Conservation (phyloP, 2,888 invertebrate species). For the Trypoxylon attenuatum region DNA sequence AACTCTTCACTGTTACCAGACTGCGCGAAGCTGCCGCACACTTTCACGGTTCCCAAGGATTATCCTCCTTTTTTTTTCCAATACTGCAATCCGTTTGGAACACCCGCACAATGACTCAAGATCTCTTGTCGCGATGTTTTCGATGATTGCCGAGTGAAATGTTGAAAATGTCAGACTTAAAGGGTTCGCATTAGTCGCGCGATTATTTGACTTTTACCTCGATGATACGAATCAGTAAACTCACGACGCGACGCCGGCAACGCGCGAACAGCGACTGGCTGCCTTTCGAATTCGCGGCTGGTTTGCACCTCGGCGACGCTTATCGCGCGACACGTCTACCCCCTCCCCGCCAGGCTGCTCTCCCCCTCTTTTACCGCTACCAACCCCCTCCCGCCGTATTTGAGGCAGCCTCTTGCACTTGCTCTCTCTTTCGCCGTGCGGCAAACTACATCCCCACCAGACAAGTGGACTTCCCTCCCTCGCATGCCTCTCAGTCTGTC, state of each 20-base stretch:
- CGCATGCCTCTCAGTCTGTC: slow-evolving; percentile 39
- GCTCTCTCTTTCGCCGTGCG: slow-evolving; percentile 8
- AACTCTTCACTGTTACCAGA: slow-evolving; percentile 18
- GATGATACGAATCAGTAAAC: slow-evolving; percentile 17
- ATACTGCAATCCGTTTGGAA: too few relatives aligned
- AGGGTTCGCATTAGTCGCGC: neutral
- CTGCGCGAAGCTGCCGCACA: neutral
- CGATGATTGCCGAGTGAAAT: neutral
- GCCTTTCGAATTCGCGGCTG: slow-evolving; percentile 71
- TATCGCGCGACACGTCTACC: slow-evolving; percentile 60
- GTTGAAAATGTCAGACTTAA: neutral
- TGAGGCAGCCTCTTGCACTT: slow-evolving; percentile 10
- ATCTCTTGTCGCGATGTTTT: too few relatives aligned
- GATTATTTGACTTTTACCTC: slow-evolving; percentile 35
- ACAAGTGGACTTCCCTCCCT: slow-evolving; percentile 42
- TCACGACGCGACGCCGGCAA: slow-evolving; percentile 59
- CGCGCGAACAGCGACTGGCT: slow-evolving; percentile 71
- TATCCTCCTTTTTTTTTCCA: too few relatives aligned
- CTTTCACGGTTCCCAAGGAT: slow-evolving; percentile 8
- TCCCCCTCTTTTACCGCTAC: slow-evolving; percentile 10
- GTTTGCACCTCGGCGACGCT: slow-evolving; percentile 70
- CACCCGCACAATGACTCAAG: too few relatives aligned
- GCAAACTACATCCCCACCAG: slow-evolving; percentile 36
- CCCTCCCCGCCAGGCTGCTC: slow-evolving; percentile 24
- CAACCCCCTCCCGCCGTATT: slow-evolving; percentile 7